Base-by-base conservation (phyloP, 2,797 vertebrate species). In the Lithobates sylvaticus region DNA sequence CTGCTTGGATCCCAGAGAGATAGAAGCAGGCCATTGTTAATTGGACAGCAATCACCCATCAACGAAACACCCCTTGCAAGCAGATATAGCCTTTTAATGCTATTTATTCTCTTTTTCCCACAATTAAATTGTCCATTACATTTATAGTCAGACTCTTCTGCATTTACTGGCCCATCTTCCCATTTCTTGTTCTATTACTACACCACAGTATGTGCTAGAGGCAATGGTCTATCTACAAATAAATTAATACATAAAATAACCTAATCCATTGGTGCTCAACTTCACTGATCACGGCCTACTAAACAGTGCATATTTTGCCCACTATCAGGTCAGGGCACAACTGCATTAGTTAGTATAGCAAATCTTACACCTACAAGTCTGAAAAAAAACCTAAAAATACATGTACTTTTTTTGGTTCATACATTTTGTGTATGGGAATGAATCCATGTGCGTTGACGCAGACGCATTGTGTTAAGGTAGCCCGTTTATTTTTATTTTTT, bases 181-280 rank as follows among this genome's bases (percentile, higher is more conserved):
- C 10, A 36, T 34, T 32, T 21, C n/a, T 36, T 58, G 32, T 13
- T 65, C 70, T 54, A 58, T 26, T 68, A 29, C 29, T 77, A 27
- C 27, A 76, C 42, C 42, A 12, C 47, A 72, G 39, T 76, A 76
- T 68, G 12, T 65, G 36, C 65, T 77, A 26, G 26, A 68, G 26
- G 50, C 65, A 27, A 58, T 39, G 8, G 65, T 83, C 69, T 81
- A 83, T 87, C 86, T 84, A 87, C 76, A 87, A 83, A 87, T 87
- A 87, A 87, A 87, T 87, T 78, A 87, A 87, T 50, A 64, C 54
- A 70, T 64, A 54, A 83, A n/a, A 74, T 68, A 65, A 39, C 39
- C 69, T 64, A 34, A 27, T n/a, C 26, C 13, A 65, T 5, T 73
- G 47, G 4, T 21, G 21, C 58, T 61, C 58, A 65, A 26, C 23